These are phyloP conservation scores for Ommatoiulus sabulosus DNA, from an alignment of 2,888 invertebrate species.

Conservation along the genomic window DNA sequence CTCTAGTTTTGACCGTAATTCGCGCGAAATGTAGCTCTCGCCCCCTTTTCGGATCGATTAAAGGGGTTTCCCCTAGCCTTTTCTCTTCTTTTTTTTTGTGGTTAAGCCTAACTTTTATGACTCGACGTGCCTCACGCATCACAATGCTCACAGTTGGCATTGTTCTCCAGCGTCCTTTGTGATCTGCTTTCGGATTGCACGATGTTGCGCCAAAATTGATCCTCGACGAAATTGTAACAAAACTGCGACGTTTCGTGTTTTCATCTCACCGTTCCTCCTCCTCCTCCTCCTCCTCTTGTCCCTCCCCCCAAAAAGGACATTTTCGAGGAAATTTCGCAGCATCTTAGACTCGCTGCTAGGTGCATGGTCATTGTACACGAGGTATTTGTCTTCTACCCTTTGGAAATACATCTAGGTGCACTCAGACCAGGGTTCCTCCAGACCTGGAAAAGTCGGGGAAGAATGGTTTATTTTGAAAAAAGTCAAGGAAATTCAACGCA, in stretches of 20 bases:
- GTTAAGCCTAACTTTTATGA: neutral
- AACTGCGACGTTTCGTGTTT: neutral
- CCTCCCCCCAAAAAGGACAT: neutral
- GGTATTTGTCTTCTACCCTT: no score
- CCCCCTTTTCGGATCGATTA: slow-evolving; percentile 2
- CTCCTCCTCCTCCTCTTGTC: neutral
- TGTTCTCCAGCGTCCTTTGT: neutral
- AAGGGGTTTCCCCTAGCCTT: neutral
- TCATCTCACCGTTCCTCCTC: neutral
- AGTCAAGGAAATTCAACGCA: no score
- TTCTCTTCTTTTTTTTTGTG: neutral
- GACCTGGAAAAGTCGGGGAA: no score
- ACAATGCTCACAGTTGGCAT: slow-evolving; percentile 3
- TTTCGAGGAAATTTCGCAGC: neutral
- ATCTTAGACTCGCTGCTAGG: neutral
- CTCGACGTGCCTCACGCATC: neutral
- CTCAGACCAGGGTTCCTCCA: no score
- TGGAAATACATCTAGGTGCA: no score
- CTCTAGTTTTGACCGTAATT: neutral
- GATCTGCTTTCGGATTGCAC: neutral
- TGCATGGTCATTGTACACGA: no score
- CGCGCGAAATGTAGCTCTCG: neutral
- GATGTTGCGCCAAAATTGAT: neutral
- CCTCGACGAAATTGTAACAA: neutral
- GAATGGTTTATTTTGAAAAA: no score